Evolutionary conservation across 2,797 vertebrate species (phyloP), one percentile per base, ranked within the genome.

Genomic region (Phoxinus dragarum): DNA sequence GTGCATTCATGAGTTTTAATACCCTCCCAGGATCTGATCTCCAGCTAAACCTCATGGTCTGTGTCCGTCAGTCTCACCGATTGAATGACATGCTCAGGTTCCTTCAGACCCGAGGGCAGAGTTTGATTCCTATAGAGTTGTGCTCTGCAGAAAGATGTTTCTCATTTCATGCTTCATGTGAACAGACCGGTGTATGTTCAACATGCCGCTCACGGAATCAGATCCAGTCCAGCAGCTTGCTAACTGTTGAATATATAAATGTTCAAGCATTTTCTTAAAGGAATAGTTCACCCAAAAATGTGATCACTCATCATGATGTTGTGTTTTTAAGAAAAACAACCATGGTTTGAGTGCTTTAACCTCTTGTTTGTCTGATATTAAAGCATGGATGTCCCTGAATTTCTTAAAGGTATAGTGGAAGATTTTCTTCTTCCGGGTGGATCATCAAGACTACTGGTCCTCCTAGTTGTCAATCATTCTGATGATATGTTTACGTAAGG

Each of bases 61-160:
- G 72, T 67, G 59, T 83, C 44, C 59, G 44, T 68, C 36, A 59
- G 54, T 76, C 44, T 54, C 44, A 68, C 6, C 10, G 23, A 52
- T 68, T 64, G 64, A 75, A 67, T 36, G 71, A 27, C 40, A 1
- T 76, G 73, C 66, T 54, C 36, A 44, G 11, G 81, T 73, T 82
- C 54, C 68, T 61, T 61, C 54, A 82, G 80, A 73, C 80, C 80
- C 27, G 36, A 81, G 67, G 80, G 36, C 80, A 81, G 49, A 81
- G 49, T 42, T 38, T 40, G 66, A 69, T 54, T 71, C 80, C 80
- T 81, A 81, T 56, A 80, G 78, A 71, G 36, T 27, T 34, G 34
- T 52, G 23, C 80, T 40, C 49, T 36, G 34, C 19, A 38, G 66
- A 81, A 54, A 81, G 66, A 54, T 6, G 14, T 71, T 81, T 81